Base-by-base conservation (phyloP, 2,888 invertebrate genomes). In the Caenorhabditis panamensis region DNA sequence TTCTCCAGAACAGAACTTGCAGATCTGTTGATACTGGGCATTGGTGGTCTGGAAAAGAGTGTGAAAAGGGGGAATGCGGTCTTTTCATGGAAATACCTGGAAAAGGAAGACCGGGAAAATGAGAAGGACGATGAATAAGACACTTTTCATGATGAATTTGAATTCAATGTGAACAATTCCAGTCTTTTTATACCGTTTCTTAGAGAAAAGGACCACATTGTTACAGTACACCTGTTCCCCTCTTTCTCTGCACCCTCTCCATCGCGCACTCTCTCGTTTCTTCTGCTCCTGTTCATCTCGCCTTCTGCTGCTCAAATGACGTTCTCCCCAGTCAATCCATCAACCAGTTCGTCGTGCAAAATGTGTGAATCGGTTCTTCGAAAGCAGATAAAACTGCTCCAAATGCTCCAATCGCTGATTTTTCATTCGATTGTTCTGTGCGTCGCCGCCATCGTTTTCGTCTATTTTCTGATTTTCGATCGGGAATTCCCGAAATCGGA, bases 381-480 rank as follows among this genome's bases (percentile, higher is more conserved):
- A n/a, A n/a, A n/a, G n/a, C n/a, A n/a, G n/a, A n/a, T n/a, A n/a
- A 16, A 18, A 47, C 62, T n/a, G 9, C 47, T 62, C 26, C 41
- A 37, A 22, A 24, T 31, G 31, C 31, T 31, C 31, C 31, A 31
- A 31, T 31, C 59, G 24, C 41, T 61, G 4, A 62, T 62, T 18
- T 47, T n/a, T 18, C 47, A 62, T 4, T 28, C 28, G 28, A 16
- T 47, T 9, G 28, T 62, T 47, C 24, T 62, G 26, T 28, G 2
- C 18, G 5, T 62, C 47, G 62, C 44, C n/a, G 4, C 47, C n/a
- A 28, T 62, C 47, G 24, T 62, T 47, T 62, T 62, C 13, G 28
- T 62, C 5, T 62, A 31, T 51, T 63, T 20, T 36, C 22, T 49
- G 36, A 47, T 63, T 63, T 63, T 51, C 16, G 63, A 51, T 26